A percentile compares a stretch with the other conserved stretches of the same genome.
These are phyloP conservation scores for Nematostella vectensis DNA, from an alignment of 92 coral and sea anemone genomes.

Conservation along the genomic window DNA sequence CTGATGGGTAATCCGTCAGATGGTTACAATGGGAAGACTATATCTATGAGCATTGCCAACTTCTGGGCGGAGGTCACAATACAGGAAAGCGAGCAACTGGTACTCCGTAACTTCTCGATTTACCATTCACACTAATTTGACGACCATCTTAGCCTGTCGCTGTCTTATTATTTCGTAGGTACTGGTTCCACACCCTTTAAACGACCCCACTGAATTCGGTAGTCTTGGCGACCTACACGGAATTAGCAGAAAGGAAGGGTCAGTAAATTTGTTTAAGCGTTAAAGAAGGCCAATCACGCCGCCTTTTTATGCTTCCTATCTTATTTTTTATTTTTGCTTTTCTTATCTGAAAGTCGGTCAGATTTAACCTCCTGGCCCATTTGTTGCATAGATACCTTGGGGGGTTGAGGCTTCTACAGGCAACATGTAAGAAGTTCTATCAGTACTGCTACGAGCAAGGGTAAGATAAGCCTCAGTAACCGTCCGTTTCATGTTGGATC, in stretches of 20 bases:
- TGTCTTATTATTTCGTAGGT: slow-evolving; percentile 30
- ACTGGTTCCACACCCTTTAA: slow-evolving; percentile 51
- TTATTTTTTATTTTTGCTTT: too few species aligned
- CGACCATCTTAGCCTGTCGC: too few species aligned
- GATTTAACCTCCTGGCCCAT: too few species aligned
- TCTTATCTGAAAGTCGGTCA: too few species aligned
- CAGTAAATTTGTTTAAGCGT: too few species aligned
- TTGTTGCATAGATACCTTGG: slow-evolving; percentile 38
- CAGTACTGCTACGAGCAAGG: slow-evolving; percentile 67
- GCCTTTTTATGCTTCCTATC: too few species aligned
- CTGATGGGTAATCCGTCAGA: slow-evolving; percentile 63
- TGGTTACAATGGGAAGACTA: slow-evolving; percentile 60
- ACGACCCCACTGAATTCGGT: slow-evolving; percentile 66
- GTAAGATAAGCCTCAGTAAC: slow-evolving; percentile 10
- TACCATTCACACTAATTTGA: too few species aligned
- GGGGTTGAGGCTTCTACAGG: slow-evolving; percentile 49
- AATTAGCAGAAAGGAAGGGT: slow-evolving; percentile 66
- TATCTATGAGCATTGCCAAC: slow-evolving; percentile 48
- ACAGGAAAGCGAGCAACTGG: slow-evolving; percentile 47
- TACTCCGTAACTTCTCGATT: slow-evolving; percentile 6
- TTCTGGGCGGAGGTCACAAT: slow-evolving; percentile 68
- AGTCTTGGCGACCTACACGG: slow-evolving; percentile 56
- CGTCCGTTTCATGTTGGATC: background rate
- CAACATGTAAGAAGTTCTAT: slow-evolving; percentile 65
- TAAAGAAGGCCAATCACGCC: too few species aligned